Conservation (phyloP, 2,113 vertebrate genomes). For the Gambusia holbrooki region DNA sequence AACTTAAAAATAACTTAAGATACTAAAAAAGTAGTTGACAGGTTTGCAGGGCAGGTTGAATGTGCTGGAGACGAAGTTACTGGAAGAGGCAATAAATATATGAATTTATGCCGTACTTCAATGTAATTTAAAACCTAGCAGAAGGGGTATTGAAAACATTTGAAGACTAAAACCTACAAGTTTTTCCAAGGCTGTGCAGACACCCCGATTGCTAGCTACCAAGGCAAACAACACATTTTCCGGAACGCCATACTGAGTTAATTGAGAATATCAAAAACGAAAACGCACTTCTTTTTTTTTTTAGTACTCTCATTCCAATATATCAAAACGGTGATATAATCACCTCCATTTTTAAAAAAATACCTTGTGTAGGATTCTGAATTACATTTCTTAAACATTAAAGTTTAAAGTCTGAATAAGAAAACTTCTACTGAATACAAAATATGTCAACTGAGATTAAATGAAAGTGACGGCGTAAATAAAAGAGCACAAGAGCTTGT, state of each 20-base stretch:
- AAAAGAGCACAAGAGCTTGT: not conserved
- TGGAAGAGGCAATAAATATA: not conserved
- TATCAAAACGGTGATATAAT: not conserved
- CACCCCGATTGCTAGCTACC: not conserved
- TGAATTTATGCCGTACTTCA: not conserved
- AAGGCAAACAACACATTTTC: not conserved
- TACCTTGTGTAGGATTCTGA: not conserved
- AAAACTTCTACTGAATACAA: not conserved
- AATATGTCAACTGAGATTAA: no score
- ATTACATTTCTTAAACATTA: not conserved
- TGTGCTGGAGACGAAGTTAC: not conserved
- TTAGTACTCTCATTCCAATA: not conserved
- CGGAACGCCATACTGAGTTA: no score
- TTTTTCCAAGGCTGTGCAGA: not conserved
- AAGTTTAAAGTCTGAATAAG: not conserved
- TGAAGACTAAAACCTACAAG: not conserved
- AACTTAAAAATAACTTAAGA: not conserved
- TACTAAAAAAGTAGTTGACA: no score
- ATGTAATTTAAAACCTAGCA: not conserved
- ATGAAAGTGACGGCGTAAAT: not conserved
- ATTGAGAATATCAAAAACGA: not conserved
- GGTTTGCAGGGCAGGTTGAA: not conserved
- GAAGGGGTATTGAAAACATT: not conserved
- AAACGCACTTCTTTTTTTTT: not conserved
- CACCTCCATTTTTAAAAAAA: not conserved